A percentile compares a stretch with the other conserved stretches of the same genome.
Evolutionary conservation across 2,888 invertebrate species (phyloP).

Genomic region (Conomelus anceps): DNA sequence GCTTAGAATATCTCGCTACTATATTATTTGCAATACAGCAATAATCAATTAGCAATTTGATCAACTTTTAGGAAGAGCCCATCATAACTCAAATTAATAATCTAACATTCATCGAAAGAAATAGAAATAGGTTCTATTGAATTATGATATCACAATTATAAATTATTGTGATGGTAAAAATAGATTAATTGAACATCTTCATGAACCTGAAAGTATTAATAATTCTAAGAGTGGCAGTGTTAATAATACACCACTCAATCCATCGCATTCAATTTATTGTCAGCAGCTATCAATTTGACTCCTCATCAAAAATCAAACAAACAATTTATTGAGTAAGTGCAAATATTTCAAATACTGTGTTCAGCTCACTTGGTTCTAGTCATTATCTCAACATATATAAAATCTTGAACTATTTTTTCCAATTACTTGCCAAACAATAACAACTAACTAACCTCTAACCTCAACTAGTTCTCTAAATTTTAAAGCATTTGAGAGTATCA

Average conservation of each 20-base stretch:
- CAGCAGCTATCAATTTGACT: not conserved
- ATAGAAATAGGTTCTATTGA: too few species aligned
- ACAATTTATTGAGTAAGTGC: too few species aligned
- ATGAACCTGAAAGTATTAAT: not conserved
- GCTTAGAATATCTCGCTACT: too few species aligned
- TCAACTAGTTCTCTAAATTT: not conserved
- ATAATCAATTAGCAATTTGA: too few species aligned
- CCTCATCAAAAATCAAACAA: not conserved
- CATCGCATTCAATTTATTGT: not conserved
- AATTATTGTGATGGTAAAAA: not conserved
- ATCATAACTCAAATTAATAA: too few species aligned
- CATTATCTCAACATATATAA: too few species aligned
- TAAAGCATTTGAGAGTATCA: not conserved
- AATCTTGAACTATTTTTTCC: not conserved
- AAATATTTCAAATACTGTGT: too few species aligned
- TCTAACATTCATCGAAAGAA: too few species aligned
- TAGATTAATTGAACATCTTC: not conserved
- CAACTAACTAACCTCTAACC: not conserved
- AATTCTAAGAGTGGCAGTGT: not conserved
- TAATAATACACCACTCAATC: not conserved
- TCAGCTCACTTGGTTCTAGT: too few species aligned
- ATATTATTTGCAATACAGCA: too few species aligned
- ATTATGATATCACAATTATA: too few species aligned
- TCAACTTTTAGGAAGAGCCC: too few species aligned
- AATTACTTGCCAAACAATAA: not conserved